A percentile compares a stretch with the other conserved stretches of the same genome.
Evolutionary conservation across 2,113 vertebrate genomes (phyloP).

Genomic region (Eulemur macaco): DNA sequence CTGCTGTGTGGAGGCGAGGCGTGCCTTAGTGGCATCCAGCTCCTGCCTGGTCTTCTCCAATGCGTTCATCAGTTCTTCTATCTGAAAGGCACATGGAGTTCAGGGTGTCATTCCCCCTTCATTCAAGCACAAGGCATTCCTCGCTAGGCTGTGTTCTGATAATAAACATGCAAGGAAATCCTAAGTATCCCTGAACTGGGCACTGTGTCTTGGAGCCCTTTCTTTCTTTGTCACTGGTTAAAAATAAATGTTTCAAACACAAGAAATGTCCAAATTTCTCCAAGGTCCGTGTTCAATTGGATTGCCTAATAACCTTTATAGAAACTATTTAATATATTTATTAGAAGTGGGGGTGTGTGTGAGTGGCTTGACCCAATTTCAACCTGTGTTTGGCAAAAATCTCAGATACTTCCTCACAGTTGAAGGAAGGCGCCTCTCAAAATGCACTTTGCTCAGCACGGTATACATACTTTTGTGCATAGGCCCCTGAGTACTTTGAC

Average conservation of each 20-base stretch:
- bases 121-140: not conserved
- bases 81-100: constrained; percentile 81
- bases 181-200: not conserved
- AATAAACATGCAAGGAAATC: accelerated
- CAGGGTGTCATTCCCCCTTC: not conserved
- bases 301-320: constrained; percentile 52
- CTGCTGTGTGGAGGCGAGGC: constrained; percentile 94
- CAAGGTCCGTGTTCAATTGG: not conserved
- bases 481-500: constrained; percentile 26
- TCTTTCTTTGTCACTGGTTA: not conserved
- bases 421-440: constrained; percentile 35
- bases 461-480: constrained; percentile 41
- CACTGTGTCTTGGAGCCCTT: not conserved
- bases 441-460: constrained; percentile 37
- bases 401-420: constrained; percentile 4
- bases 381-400: constrained; percentile 54
- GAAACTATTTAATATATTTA: constrained; percentile 56
- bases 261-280: constrained; percentile 4
- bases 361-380: constrained; percentile 48
- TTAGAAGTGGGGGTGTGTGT: not conserved
- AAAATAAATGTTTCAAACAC: constrained; percentile 46
- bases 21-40: constrained; percentile 93
- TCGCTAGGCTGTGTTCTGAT: not conserved
- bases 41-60: constrained; percentile 96
- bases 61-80: constrained; percentile 95